Conservation (phyloP, 2,888 invertebrate genomes). For the Abscondita cerata region DNA sequence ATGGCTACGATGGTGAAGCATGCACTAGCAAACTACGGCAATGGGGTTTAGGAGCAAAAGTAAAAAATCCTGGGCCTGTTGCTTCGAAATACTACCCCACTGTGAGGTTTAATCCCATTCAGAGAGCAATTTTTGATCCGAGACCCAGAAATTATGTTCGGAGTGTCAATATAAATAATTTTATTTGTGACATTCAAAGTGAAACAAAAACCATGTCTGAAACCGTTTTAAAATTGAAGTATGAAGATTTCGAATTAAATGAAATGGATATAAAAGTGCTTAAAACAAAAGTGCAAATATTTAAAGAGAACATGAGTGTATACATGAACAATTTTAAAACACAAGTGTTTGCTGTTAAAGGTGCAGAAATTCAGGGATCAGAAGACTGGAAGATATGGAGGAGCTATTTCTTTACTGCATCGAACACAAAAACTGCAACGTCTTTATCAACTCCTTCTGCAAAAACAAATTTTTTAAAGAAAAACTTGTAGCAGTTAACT, state of each 20-base stretch:
- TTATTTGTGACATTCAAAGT: slow-evolving; percentile 2
- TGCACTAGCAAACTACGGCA: background rate
- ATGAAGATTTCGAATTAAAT: slow-evolving; percentile 8
- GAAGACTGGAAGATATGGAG: slow-evolving; percentile 3
- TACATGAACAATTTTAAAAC: background rate
- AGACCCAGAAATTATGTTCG: background rate
- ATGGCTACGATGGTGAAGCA: slow-evolving; percentile 1
- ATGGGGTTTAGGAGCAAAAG: slow-evolving; percentile 13
- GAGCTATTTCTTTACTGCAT: slow-evolving; percentile 10
- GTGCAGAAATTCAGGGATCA: slow-evolving; percentile 7
- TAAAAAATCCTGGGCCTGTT: slow-evolving; percentile 11
- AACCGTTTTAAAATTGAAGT: slow-evolving; percentile 6
- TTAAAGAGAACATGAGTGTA: background rate
- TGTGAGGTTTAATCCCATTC: background rate
- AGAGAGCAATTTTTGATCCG: slow-evolving; percentile 12
- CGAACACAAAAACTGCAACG: slow-evolving; percentile 5
- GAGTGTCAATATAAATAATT: background rate
- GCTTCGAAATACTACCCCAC: slow-evolving; percentile 2
- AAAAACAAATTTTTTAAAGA: slow-evolving; percentile 16
- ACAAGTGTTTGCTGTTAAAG: slow-evolving; percentile 5
- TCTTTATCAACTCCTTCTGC: slow-evolving; percentile 4
- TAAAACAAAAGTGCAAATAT: background rate
- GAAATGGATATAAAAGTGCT: background rate
- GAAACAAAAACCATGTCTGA: slow-evolving; percentile 4
- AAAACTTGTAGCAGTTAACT: slow-evolving; percentile 11